Evolutionary conservation across 2,797 vertebrate species (phyloP), one percentile per base, ranked within the genome.

Genomic region (Varecia variegata): DNA sequence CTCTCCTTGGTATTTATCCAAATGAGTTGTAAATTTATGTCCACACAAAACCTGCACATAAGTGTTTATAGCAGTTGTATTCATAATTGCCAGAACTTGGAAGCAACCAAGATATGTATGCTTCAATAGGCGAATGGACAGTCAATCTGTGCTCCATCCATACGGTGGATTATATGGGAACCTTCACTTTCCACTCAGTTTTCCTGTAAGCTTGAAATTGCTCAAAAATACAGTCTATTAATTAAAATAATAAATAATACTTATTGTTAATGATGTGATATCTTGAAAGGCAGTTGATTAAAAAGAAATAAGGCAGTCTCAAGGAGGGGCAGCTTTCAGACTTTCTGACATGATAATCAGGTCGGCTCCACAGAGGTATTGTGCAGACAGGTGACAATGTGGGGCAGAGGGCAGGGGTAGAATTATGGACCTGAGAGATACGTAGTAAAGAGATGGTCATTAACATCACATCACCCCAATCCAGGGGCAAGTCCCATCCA

Each of bases 341-440:
- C 2, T 27, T 21, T 9, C 14, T 3, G 30, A 14, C 32, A 0
- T 4, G 25, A 4, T 1, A 17, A 8, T 38, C 32, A 14, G 32
- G 32, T n/a, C 2, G 21, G 27, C 9, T 7, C 35, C 15, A 32
- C 3, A 20, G 15, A 5, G 15, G 12, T 40, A 4, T 5, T n/a
- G 11, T 62, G 47, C 40, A 25, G 32, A 9, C 7, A n/a, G 21
- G 17, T 10, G 32, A 4, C 25, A 45, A 40, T 7, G 4, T 7
- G 52, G 38, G 4, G 6, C 20, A 1, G 67, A 14, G 35, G 7
- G 6, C 8, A 3, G 3, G 35, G 25, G 32, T 3, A 30, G 35
- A 67, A 25, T 7, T 4, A 47, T 0, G 10, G 12, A 9, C 15
- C 15, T 14, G 8, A 14, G 23, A 17, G 30, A 1, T 15, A n/a